Conservation (phyloP, 2,888 invertebrate species). For the Polylopha cassiicola region DNA sequence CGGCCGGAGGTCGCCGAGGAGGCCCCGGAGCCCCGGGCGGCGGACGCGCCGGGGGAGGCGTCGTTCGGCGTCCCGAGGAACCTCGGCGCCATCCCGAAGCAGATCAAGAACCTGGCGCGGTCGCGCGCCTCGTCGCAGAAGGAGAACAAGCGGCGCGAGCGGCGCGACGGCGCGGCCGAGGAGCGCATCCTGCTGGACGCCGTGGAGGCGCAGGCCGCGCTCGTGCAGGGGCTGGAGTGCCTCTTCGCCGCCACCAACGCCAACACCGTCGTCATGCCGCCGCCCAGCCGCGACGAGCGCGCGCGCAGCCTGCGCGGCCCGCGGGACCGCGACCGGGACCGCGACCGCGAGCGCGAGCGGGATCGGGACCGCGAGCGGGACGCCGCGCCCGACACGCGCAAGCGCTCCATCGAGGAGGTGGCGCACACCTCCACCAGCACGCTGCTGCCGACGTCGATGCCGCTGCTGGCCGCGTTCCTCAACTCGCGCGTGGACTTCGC, state of each 20-base stretch:
- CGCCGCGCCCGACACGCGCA: conserved; percentile 61
- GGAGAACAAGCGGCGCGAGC: conserved; percentile 72
- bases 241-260: conserved; percentile 70
- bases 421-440: conserved; percentile 82
- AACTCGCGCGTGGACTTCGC: conserved; percentile 78
- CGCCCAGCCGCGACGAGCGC: conserved; percentile 60
- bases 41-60: conserved; percentile 61
- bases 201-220: conserved; percentile 75
- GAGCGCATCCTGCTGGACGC: conserved; percentile 65
- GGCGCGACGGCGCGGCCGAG: conserved; percentile 65
- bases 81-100: conserved; percentile 85
- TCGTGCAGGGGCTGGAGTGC: conserved; percentile 75
- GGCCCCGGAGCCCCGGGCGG: too few species aligned
- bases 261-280: conserved; percentile 70
- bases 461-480: conserved; percentile 80
- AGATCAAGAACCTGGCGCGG: conserved; percentile 76
- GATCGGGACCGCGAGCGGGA: too few species aligned
- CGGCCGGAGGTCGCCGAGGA: too few species aligned
- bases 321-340: too few species aligned
- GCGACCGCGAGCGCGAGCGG: too few species aligned
- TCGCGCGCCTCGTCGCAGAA: conserved; percentile 77
- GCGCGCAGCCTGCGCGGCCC: conserved; percentile 52
- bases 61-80: conserved; percentile 77
- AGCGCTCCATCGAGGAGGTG: conserved; percentile 77
- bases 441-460: conserved; percentile 79